Conservation (phyloP, 2,113 vertebrate species). For the Zootoca vivipara region DNA sequence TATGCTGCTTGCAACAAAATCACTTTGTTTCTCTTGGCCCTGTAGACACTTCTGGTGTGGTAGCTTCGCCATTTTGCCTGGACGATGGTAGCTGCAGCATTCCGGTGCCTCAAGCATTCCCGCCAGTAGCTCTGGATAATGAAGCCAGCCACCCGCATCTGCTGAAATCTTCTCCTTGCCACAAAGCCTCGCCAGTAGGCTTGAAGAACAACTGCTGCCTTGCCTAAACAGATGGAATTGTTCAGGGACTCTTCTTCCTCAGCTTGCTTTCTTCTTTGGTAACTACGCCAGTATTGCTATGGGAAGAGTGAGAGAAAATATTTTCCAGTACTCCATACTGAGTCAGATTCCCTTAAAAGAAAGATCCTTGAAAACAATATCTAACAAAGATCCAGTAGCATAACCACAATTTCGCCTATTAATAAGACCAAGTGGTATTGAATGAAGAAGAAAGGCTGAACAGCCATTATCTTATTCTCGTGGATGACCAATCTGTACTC, state of each 20-base stretch:
- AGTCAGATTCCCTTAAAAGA: no score
- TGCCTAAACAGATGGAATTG: constrained; percentile 61
- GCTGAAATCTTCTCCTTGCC: constrained; percentile 77
- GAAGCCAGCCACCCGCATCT: constrained; percentile 79
- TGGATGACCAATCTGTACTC: background rate
- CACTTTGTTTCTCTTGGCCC: constrained; percentile 67
- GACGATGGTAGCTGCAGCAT: constrained; percentile 80
- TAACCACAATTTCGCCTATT: background rate
- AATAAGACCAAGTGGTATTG: background rate
- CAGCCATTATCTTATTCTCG: background rate
- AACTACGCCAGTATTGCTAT: constrained; percentile 88
- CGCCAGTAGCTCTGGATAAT: constrained; percentile 90
- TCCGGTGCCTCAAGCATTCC: constrained; percentile 63
- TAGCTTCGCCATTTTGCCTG: constrained; percentile 89
- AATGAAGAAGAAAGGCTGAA: background rate
- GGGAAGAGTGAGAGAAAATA: background rate
- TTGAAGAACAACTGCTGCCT: constrained; percentile 85
- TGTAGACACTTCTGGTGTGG: constrained; percentile 68
- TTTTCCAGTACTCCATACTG: accelerated
- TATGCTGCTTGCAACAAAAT: constrained; percentile 80
- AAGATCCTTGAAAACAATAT: no score
- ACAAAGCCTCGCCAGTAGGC: constrained; percentile 85
- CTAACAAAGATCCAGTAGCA: background rate
- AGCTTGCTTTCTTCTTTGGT: constrained; percentile 66
- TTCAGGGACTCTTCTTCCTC: constrained; percentile 52